Conservation (phyloP, 2,888 invertebrate species). For the Conops quadrifasciatus region DNA sequence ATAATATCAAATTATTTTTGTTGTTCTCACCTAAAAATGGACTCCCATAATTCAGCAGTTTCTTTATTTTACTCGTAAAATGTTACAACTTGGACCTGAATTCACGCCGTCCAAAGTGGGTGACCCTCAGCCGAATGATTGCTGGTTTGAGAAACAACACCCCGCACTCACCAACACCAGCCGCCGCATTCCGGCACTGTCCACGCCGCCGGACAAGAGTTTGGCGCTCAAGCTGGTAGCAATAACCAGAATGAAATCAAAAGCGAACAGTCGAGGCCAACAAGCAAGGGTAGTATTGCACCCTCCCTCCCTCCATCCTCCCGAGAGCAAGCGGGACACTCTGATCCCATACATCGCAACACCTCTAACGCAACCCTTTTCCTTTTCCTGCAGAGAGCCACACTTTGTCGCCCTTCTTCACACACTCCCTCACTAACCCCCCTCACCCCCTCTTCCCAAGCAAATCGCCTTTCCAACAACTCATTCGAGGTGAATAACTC, state of each 20-base stretch:
- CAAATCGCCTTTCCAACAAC: no score
- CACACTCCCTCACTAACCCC: background rate
- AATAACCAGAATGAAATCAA: conserved; percentile 51
- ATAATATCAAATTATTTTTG: no score
- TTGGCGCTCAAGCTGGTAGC: conserved; percentile 18
- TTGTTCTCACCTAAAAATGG: background rate
- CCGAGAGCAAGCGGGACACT: background rate
- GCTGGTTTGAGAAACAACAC: conserved; percentile 4
- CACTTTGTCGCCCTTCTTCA: background rate
- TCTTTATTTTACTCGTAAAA: no score
- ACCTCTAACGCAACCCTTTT: no score
- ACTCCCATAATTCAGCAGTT: background rate
- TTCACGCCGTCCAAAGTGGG: background rate
- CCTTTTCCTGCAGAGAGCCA: no score
- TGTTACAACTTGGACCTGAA: no score
- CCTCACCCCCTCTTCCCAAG: no score
- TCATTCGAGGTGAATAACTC: conserved; percentile 52
- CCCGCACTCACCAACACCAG: background rate
- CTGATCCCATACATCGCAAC: no score
- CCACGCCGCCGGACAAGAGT: no score
- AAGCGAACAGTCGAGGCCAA: conserved; percentile 41
- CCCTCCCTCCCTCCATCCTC: background rate
- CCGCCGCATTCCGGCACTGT: background rate
- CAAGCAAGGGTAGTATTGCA: conserved; percentile 19
- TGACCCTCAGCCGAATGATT: conserved; percentile 24